Conservation (phyloP, 2,888 invertebrate genomes). For the Dermolepida albohirtum region DNA sequence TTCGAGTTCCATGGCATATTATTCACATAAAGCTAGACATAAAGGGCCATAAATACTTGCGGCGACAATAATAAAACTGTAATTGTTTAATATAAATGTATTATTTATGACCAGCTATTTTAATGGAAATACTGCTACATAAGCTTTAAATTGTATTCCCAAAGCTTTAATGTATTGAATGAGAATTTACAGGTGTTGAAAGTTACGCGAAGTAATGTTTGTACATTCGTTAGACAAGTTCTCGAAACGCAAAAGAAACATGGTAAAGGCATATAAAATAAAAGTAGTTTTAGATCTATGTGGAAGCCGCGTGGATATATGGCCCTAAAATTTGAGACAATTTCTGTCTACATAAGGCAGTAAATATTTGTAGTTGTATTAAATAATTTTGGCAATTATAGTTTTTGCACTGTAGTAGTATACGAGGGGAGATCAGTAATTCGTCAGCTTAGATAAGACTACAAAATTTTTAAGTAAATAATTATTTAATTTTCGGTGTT, state of each 20-base stretch:
- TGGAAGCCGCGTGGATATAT: background rate
- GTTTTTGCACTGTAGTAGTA: too few relatives aligned
- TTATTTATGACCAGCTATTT: conserved; percentile 16
- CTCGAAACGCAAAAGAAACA: conserved; percentile 4
- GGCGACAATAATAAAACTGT: conserved; percentile 5
- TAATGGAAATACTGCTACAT: conserved; percentile 19
- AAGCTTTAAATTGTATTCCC: conserved; percentile 14
- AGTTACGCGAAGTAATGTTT: conserved; percentile 16
- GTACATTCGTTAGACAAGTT: conserved; percentile 6
- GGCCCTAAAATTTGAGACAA: background rate
- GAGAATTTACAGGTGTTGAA: conserved; percentile 8
- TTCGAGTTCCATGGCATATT: too few relatives aligned
- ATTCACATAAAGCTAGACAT: background rate
- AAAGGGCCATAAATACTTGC: background rate
- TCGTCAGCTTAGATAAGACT: too few relatives aligned
- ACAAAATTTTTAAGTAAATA: too few relatives aligned
- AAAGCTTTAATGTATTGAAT: conserved; percentile 3
- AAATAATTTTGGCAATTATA: too few relatives aligned
- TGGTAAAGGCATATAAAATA: background rate
- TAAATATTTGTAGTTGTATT: too few relatives aligned
- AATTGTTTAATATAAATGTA: conserved; percentile 20
- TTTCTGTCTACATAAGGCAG: too few relatives aligned
- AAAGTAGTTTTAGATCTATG: conserved; percentile 17
- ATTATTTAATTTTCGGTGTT: too few relatives aligned
- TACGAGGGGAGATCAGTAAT: too few relatives aligned